Evolutionary conservation across 2,113 vertebrate species (phyloP).

Genomic region (Daubentonia madagascariensis): DNA sequence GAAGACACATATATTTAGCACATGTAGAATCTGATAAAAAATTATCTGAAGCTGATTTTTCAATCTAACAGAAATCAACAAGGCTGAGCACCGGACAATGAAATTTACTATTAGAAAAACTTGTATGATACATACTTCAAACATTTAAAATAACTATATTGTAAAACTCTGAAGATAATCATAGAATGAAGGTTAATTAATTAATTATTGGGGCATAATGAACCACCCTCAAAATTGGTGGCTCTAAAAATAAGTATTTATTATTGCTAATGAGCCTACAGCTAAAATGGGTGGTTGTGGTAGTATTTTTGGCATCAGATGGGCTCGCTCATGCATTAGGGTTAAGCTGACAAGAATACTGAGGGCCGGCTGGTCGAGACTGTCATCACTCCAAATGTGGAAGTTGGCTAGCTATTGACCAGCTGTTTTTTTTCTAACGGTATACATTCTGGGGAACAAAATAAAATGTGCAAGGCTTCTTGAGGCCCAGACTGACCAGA

Average conservation of each 20-base stretch:
- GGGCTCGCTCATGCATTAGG: background rate
- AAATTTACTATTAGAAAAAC: background rate
- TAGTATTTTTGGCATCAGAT: background rate
- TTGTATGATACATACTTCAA: background rate
- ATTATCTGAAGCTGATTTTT: background rate
- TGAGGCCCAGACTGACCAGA: background rate
- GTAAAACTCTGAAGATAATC: background rate
- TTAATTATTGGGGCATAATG: background rate
- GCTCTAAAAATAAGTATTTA: background rate
- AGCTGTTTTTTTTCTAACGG: background rate
- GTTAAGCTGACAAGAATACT: background rate
- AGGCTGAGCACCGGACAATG: background rate
- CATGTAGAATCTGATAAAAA: background rate
- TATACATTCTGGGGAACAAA: background rate
- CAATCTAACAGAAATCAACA: background rate
- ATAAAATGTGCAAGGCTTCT: background rate
- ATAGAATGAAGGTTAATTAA: background rate
- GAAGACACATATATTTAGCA: background rate
- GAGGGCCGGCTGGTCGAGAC: background rate
- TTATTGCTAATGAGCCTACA: background rate
- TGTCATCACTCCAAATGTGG: background rate
- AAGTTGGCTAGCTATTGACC: background rate
- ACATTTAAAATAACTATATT: background rate
- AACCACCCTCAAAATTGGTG: background rate
- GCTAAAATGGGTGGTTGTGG: background rate